Conservation (phyloP, 1,140 invertebrate species). For the Zeugodacus cucurbitae region DNA sequence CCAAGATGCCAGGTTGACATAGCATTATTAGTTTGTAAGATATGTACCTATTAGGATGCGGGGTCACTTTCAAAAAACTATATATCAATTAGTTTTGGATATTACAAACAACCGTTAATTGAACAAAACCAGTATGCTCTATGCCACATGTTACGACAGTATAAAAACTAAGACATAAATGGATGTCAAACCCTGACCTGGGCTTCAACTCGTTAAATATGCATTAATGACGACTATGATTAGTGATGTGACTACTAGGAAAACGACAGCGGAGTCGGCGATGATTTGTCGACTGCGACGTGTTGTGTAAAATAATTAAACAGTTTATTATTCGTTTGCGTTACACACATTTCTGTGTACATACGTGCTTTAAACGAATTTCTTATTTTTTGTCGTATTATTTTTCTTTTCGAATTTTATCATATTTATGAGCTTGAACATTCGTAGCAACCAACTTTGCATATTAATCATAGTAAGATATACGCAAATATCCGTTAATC, state of each 20-base stretch:
- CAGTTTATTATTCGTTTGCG: not conserved
- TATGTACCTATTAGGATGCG: too few species aligned
- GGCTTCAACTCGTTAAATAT: not conserved
- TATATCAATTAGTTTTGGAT: too few species aligned
- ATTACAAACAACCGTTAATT: too few species aligned
- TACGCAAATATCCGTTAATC: not conserved
- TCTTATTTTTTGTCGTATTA: not conserved
- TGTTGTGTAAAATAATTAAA: not conserved
- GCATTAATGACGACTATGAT: not conserved
- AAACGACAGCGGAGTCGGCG: not conserved
- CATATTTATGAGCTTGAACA: not conserved
- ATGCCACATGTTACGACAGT: too few species aligned
- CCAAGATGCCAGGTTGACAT: too few species aligned
- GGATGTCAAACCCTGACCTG: constrained; percentile 5
- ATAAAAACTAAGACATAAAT: not conserved
- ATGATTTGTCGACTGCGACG: not conserved
- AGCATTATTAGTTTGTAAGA: too few species aligned
- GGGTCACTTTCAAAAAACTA: too few species aligned
- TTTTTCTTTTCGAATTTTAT: not conserved
- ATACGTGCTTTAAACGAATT: not conserved
- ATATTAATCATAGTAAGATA: not conserved
- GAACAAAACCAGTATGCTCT: too few species aligned
- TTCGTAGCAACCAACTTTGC: not conserved
- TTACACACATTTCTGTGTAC: not conserved
- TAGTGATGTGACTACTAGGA: not conserved